Base-by-base conservation (phyloP, 2,113 vertebrate species). In the Sorex araneus region DNA sequence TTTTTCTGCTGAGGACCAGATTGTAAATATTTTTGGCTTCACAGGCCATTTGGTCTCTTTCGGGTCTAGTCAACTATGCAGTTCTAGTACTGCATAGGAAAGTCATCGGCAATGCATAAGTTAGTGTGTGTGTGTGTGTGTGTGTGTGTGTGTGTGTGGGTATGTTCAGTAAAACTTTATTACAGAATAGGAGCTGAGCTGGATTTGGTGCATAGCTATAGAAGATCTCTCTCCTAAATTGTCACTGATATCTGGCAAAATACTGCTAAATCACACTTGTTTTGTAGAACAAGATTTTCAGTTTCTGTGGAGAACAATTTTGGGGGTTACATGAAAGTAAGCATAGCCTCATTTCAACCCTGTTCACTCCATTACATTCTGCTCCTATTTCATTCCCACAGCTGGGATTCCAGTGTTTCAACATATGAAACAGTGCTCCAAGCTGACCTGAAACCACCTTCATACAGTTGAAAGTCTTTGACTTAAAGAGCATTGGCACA, bases 241-340 rank as follows among this genome's bases (percentile, higher is more conserved):
- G 80, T 96, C 86, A 27, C 50, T 87, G 34, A 8, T 34, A 50
- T 66, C n/a, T 67, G 45, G 30, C 23, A 63, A 75, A 40, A 80
- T 50, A 28, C 66, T 0, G 0, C 84, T 73, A 91, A 96, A 93
- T 94, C 1, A 91, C 77, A 4, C 75, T 77, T 27, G 57, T 89
- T 82, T 76, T 54, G n/a, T 71, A 77, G 64, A 77, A 64, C 3
- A 11, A 27, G 36, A 57, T 79, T 78, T 86, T 87, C 92, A 27
- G 11, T 66, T 70, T 93, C 34, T 34, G 21, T 60, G 64, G 16
- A 27, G 32, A 82, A 23, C 25, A 54, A 85, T 50, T 90, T 32
- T 75, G 80, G 91, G 36, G 18, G n/a, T 45, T 87, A 15, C n/a
- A 9, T 45, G 80, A 71, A 83, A 92, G 76, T 69, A 85, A 67